Conservation (phyloP, 1,140 invertebrate species). For the Oncopodura yosiiana region DNA sequence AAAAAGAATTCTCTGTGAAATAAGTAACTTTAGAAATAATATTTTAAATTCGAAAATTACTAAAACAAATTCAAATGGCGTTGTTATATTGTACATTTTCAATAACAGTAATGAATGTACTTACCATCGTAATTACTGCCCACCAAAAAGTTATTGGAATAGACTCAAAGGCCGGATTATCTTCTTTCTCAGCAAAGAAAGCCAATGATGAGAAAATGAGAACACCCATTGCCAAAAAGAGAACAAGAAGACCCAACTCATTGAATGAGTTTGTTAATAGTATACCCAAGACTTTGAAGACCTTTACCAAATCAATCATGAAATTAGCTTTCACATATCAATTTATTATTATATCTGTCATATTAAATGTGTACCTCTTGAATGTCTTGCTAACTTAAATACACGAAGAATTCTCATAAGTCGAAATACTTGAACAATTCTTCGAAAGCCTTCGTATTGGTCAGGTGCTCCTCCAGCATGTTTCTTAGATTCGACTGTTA, state of each 20-base stretch:
- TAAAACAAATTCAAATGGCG: no score
- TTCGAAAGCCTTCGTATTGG: conserved; percentile 90
- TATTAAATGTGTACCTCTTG: no score
- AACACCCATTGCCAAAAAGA: conserved; percentile 6
- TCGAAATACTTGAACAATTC: conserved; percentile 41
- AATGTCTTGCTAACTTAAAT: conserved; percentile 40
- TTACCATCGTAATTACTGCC: conserved; percentile 49
- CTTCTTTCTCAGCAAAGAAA: conserved; percentile 30
- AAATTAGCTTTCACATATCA: no score
- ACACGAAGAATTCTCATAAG: conserved; percentile 39
- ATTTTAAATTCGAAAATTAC: no score
- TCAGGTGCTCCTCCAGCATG: conserved; percentile 54
- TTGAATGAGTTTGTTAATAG: conserved; percentile 40
- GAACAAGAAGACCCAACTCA: conserved; percentile 11
- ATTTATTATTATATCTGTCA: conserved; percentile 89
- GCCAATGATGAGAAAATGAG: conserved; percentile 18
- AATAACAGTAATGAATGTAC: no score
- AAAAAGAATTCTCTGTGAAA: no score
- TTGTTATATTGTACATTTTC: no score
- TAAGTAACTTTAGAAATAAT: no score
- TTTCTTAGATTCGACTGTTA: conserved; percentile 57
- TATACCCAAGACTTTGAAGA: conserved; percentile 44
- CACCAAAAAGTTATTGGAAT: conserved; percentile 47
- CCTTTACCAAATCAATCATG: no score
- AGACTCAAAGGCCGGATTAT: conserved; percentile 33